phyloP scores from a whole-genome alignment of 2,888 invertebrate species.

The Leucoma salicis region DNA sequence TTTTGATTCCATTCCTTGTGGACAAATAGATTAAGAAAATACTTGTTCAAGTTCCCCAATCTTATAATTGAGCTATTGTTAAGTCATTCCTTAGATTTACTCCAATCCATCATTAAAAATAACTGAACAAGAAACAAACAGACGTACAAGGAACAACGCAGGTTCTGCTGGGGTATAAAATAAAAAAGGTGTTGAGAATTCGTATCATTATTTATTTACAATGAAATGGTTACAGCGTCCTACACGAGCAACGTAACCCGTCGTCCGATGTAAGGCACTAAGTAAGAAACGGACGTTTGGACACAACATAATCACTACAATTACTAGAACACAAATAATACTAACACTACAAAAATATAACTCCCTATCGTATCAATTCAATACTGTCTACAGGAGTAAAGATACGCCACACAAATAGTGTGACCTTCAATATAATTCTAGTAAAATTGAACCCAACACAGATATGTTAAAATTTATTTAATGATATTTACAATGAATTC shows the following conservation, averaged over 20 bases:
- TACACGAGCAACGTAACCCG: slow-evolving; percentile 71
- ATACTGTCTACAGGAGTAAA: slow-evolving; percentile 18
- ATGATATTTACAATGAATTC: slow-evolving; percentile 60
- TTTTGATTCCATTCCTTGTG: no score
- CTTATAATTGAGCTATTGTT: no score
- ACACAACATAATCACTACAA: slow-evolving; percentile 39
- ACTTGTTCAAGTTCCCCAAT: no score
- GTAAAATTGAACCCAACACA: slow-evolving; percentile 50
- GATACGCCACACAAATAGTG: slow-evolving; percentile 1
- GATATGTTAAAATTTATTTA: slow-evolving; percentile 59
- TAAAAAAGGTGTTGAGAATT: slow-evolving; percentile 22
- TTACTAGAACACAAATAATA: neutral
- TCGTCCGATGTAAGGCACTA: slow-evolving; percentile 76
- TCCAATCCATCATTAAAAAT: no score
- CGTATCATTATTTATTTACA: slow-evolving; percentile 51
- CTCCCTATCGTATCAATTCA: slow-evolving; percentile 34
- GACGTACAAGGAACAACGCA: no score
- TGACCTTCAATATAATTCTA: slow-evolving; percentile 11
- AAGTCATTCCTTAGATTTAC: no score
- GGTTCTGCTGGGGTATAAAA: neutral
- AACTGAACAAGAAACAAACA: no score
- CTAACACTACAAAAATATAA: slow-evolving; percentile 64
- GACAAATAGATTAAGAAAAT: no score
- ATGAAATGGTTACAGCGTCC: slow-evolving; percentile 58
- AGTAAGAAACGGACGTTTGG: slow-evolving; percentile 64